A percentile compares a stretch with the other conserved stretches of the same genome.
Evolutionary conservation across 2,797 vertebrate genomes (phyloP).

Genomic region (Cirrhinus molitorella): DNA sequence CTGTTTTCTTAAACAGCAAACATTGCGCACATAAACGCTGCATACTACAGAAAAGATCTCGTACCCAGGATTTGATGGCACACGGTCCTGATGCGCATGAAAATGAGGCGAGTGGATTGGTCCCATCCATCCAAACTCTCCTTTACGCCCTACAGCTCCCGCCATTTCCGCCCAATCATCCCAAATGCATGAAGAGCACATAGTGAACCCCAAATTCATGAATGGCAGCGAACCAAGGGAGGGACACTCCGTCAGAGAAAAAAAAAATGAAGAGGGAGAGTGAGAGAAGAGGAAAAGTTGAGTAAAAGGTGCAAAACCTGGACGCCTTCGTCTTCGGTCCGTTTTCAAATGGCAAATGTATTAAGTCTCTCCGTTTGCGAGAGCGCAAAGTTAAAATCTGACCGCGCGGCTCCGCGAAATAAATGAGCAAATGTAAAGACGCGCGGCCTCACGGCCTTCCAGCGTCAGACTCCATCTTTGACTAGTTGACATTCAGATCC

Average conservation of each 20-base stretch:
- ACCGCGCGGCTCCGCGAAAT: conserved; percentile 59
- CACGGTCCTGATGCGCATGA: conserved; percentile 73
- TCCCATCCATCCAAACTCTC: conserved; percentile 71
- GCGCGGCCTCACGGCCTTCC: conserved; percentile 88
- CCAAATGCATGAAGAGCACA: conserved; percentile 77
- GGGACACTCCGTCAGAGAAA: conserved; percentile 75
- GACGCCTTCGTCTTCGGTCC: conserved; percentile 63
- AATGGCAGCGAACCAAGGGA: conserved; percentile 83
- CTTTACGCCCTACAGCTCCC: conserved; percentile 76
- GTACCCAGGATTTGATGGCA: conserved; percentile 45
- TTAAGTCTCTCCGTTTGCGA: conserved; percentile 59
- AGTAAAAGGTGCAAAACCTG: conserved; percentile 74
- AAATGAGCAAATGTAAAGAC: conserved; percentile 74
- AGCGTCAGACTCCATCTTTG: conserved; percentile 97
- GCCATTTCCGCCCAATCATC: conserved; percentile 77
- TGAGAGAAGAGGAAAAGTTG: conserved; percentile 73
- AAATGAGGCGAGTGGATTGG: conserved; percentile 66
- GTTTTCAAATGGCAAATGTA: conserved; percentile 52
- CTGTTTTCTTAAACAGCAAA: conserved; percentile 2
- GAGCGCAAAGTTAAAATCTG: conserved; percentile 31
- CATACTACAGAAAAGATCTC: conserved; percentile 17
- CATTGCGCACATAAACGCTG: not conserved
- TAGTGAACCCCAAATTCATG: conserved; percentile 73
- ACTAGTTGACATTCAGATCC: conserved; percentile 96
- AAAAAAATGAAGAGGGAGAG: conserved; percentile 56